Base-by-base conservation (phyloP, 2,888 invertebrate species). In the Orthosia incerta region DNA sequence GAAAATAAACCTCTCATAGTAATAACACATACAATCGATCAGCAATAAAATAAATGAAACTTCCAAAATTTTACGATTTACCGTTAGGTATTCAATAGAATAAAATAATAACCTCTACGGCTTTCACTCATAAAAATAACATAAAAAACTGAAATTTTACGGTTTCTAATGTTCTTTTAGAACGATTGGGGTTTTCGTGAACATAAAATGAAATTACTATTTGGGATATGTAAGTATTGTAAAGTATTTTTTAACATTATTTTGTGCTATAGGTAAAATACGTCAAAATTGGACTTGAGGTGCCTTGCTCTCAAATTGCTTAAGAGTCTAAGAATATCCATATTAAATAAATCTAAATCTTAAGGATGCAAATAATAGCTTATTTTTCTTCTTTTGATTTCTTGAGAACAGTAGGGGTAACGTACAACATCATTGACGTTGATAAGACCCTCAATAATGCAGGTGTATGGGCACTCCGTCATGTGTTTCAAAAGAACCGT, bases 31-130 rank as follows among this genome's bases (percentile, higher is more conserved):
- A 70, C 68, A 82, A 82, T 76, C 71, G 76, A 70, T 71, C 74
- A 72, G 74, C 80, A 72, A 84, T 86, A 86, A 86, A 86, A 82
- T 59, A 79, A 84, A 86, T 86, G 82, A 79, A 84, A 86, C 80
- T 82, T 77, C 75, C 60, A 77, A 84, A 80, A 80, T 79, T 75
- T 85, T 85, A 86, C 71, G 86, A 79, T 75, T 75, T 76, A 68
- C 80, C 84, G 73, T 79, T 82, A 39, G 39, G 39, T 39, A 84
- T 85, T 86, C 86, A 84, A 84, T 84, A 68, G 46, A 53, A 74
- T 76, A 76, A 63, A 76, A 78, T 78, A 76, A 80, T 81, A 82
- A 74, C 86, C 56, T 71, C 60, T 70, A 67, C 60, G 73, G 71
- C 66, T 64, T 80, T 45, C 48, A 72, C 60, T 82, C 82, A 79